phyloP scores from a whole-genome alignment of 2,113 vertebrate genomes.

The Hemicordylus capensis region DNA sequence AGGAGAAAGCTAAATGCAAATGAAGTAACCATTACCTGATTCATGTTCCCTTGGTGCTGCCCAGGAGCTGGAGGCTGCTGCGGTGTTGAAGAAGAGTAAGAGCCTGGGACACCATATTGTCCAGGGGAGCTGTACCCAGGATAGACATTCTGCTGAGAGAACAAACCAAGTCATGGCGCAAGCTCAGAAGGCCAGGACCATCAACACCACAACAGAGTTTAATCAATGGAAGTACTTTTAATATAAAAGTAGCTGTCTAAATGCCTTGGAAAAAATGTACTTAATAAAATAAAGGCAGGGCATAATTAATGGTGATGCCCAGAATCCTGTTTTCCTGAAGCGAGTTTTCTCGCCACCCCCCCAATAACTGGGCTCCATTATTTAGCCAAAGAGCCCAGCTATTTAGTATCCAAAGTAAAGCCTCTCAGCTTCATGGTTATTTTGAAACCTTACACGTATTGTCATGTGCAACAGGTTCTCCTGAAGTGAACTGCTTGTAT shows the following conservation, averaged over 20 bases:
- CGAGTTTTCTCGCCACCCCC: too few species aligned
- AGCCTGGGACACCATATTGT: constrained; percentile 80
- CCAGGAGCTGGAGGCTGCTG: constrained; percentile 59
- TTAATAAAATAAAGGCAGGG: not conserved
- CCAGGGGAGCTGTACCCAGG: constrained; percentile 73
- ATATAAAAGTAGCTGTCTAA: not conserved
- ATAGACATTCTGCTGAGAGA: constrained; percentile 78
- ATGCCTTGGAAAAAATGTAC: not conserved
- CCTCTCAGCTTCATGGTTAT: not conserved
- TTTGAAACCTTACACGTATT: not conserved
- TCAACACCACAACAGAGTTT: too few species aligned
- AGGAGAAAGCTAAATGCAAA: not conserved
- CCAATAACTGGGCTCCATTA: not conserved
- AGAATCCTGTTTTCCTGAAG: not conserved
- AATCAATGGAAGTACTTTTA: not conserved
- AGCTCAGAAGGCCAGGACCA: not conserved
- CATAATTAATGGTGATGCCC: not conserved
- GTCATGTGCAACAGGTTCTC: not conserved
- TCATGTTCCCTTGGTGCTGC: constrained; percentile 68
- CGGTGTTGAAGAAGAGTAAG: constrained; percentile 63
- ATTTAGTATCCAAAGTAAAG: not conserved
- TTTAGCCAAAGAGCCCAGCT: not conserved
- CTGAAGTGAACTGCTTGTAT: not conserved
- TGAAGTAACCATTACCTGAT: constrained; percentile 57
- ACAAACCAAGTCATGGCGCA: not conserved